Conservation (phyloP, 2,797 vertebrate genomes). For the Propithecus deckenii region DNA sequence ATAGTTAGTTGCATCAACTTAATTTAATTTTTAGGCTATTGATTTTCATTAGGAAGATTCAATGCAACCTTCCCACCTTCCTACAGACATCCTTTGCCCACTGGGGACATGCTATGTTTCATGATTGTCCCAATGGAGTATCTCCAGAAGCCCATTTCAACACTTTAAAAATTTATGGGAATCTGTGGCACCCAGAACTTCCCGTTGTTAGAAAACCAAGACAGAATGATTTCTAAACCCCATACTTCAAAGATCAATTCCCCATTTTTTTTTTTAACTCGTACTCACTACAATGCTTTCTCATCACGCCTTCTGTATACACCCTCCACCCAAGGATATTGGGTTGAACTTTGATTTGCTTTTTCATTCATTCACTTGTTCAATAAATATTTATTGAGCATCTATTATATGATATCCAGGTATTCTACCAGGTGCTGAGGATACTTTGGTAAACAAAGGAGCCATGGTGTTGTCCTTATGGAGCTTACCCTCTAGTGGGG, state of each 20-base stretch:
- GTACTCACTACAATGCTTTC: not conserved
- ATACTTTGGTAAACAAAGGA: not conserved
- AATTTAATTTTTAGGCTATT: slow-evolving; percentile 82
- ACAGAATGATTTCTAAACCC: slow-evolving; percentile 1
- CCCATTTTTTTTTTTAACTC: not conserved
- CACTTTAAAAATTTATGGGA: not conserved
- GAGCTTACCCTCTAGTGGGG: not conserved
- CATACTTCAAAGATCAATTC: not conserved
- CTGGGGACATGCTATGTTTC: slow-evolving; percentile 41
- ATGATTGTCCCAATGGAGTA: not conserved
- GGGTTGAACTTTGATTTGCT: not conserved
- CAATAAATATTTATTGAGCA: slow-evolving; percentile 17
- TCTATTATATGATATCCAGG: not conserved
- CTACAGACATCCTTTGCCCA: slow-evolving; percentile 62
- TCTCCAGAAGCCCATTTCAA: slow-evolving; percentile 65
- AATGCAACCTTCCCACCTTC: slow-evolving; percentile 74
- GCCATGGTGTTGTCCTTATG: not conserved
- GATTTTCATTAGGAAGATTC: slow-evolving; percentile 84
- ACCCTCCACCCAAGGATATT: not conserved
- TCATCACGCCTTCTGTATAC: not conserved
- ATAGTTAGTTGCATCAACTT: slow-evolving; percentile 80
- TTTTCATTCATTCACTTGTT: not conserved
- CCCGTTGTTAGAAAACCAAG: not conserved
- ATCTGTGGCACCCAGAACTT: not conserved
- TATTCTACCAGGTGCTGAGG: not conserved